Base-by-base conservation (phyloP, 2,888 invertebrate genomes). In the Schrankia costaestrigalis region DNA sequence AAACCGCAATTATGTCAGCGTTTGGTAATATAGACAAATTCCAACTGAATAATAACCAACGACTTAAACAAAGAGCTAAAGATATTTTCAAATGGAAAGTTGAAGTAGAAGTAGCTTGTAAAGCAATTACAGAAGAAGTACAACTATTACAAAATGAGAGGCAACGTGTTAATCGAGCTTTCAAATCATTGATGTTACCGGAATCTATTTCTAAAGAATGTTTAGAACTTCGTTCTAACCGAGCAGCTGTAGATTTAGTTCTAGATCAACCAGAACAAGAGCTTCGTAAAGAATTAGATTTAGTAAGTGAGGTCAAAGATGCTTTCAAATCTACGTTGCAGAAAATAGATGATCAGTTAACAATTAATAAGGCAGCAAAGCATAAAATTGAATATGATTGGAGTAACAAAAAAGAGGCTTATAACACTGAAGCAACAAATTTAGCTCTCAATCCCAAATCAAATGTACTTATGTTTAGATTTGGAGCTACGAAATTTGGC, bases 331-430 rank as follows among this genome's bases (percentile, higher is more conserved):
- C 89, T 40, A 92, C 91, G 0, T 71, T 93, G 7, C 82, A 89
- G 21, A 90, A 93, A 62, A 91, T 94, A 12, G 91, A 94, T 46
- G 85, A 89, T 18, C 94, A 95, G 71, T 82, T 94, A 62, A 67
- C 90, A 12, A 91, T 93, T 55, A 92, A 95, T 63, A 93, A 94
- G 60, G 92, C 94, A n/a, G 93, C 93, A 0, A 96, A 97, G 67
- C 91, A 93, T 49, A 90, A 93, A 25, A 85, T 97, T 37, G 97
- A 97, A 79, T 93, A 91, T 63, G 96, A 97, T 69, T 97, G 96
- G 95, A 95, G 96, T 59, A 96, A 97, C 67, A 97, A 97, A 81
- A 90, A 90, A 35, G 91, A 94, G 63, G 91, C 96, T 0, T 92
- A 94, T 58, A 91, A 93, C 49, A 91, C 94, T 3, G 97, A 97